These are phyloP conservation scores for Emydura subglobosa DNA, from an alignment of 2,113 vertebrate species.

Conservation along the genomic window DNA sequence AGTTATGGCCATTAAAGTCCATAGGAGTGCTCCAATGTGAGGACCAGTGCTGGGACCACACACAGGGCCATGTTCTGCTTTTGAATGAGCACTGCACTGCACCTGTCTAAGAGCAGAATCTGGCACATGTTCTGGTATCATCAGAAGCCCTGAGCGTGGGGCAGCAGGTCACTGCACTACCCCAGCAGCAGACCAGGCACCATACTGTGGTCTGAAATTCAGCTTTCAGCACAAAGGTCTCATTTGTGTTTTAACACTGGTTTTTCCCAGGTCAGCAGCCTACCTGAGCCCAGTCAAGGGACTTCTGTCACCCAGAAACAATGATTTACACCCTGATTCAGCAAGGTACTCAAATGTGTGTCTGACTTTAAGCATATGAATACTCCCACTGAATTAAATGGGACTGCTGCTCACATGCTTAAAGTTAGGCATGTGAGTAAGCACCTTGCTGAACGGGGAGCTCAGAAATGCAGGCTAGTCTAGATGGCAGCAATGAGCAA, in stretches of 20 bases:
- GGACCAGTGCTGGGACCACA: fast-evolving
- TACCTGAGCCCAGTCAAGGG: not conserved
- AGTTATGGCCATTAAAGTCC: not conserved
- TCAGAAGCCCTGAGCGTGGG: not conserved
- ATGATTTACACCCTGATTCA: fast-evolving
- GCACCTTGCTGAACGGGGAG: not conserved
- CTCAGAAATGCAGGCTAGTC: not conserved
- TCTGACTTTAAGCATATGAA: not conserved
- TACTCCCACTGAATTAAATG: not conserved
- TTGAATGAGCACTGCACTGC: not conserved
- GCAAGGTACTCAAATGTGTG: not conserved
- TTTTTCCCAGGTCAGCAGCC: not conserved
- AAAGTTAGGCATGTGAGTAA: not conserved
- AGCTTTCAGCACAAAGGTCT: not conserved
- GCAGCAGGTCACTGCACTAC: not conserved
- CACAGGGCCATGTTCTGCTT: not conserved
- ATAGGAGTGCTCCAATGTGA: not conserved
- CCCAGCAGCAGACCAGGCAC: not conserved
- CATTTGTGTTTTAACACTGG: not conserved
- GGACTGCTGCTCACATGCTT: not conserved
- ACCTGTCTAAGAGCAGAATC: not conserved
- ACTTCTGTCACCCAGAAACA: not conserved
- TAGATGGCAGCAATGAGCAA: not conserved
- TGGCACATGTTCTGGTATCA: not conserved
- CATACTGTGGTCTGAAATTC: not conserved